These are phyloP conservation scores for Leucophenga maculata DNA, from an alignment of 2,888 invertebrate species.

Conservation along the genomic window DNA sequence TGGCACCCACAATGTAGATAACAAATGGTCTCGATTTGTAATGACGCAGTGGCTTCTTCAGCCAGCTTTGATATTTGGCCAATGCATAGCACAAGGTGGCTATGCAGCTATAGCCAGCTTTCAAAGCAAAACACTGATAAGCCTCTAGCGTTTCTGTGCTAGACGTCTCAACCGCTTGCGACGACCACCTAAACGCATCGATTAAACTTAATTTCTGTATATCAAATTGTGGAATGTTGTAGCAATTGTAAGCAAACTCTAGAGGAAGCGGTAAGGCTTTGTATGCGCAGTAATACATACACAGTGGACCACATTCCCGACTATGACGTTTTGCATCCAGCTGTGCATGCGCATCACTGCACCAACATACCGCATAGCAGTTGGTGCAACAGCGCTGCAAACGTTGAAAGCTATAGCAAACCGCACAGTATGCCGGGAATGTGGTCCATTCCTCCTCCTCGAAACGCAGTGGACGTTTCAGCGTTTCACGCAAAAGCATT, in stretches of 20 bases:
- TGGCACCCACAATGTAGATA: not conserved
- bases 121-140: not conserved
- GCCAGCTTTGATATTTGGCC: not conserved
- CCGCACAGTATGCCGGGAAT: conserved; percentile 3
- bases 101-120: not conserved
- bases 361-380: conserved; percentile 8
- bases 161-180: not conserved
- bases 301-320: not conserved
- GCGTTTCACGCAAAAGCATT: not conserved
- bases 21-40: not conserved
- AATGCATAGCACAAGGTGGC: not conserved
- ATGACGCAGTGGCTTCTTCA: not conserved
- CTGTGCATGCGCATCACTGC: conserved; percentile 1
- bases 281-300: not conserved
- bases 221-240: not conserved
- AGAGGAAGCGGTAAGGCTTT: not conserved
- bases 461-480: not conserved
- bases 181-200: not conserved
- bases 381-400: not conserved
- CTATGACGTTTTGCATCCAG: not conserved
- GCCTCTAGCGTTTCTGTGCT: not conserved
- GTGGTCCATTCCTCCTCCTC: not conserved
- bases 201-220: not conserved
- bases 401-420: not conserved
- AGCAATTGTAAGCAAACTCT: not conserved